Conservation (phyloP, 1,140 invertebrate genomes). For the Hylaeus anthracinus region DNA sequence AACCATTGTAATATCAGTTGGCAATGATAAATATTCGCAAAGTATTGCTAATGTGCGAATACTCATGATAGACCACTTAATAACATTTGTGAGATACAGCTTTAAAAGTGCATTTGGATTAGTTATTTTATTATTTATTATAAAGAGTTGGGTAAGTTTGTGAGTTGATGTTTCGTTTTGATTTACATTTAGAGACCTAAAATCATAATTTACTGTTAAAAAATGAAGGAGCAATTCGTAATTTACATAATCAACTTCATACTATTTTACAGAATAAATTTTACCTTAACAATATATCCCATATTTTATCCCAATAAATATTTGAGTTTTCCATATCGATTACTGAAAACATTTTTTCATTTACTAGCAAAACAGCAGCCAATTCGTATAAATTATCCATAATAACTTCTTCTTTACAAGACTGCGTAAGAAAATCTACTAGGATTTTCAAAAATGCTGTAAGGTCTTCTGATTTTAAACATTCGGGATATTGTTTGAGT, state of each 20-base stretch:
- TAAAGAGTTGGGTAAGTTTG: conserved; percentile 73
- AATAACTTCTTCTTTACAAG: conserved; percentile 69
- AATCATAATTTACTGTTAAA: conserved; percentile 36
- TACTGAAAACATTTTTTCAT: conserved; percentile 60
- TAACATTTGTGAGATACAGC: conserved; percentile 74
- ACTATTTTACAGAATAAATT: neutral
- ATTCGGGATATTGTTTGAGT: conserved; percentile 75
- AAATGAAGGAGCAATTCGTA: neutral
- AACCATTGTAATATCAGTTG: conserved; percentile 47
- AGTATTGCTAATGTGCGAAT: conserved; percentile 73
- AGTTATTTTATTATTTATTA: conserved; percentile 68
- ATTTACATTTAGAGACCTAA: conserved; percentile 67
- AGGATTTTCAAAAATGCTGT: conserved; percentile 72
- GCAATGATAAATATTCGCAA: conserved; percentile 62
- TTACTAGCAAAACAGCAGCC: conserved; percentile 68
- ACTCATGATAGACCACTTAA: conserved; percentile 72
- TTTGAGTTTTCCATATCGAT: conserved; percentile 49
- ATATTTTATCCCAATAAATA: conserved; percentile 76
- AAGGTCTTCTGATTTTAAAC: conserved; percentile 71
- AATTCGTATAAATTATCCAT: conserved; percentile 74
- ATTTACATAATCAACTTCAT: too few relatives aligned
- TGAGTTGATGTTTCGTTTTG: conserved; percentile 75
- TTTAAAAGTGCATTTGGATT: conserved; percentile 71
- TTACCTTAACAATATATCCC: conserved; percentile 78
- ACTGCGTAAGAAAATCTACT: conserved; percentile 69